These are phyloP conservation scores for Notodonta dromedarius DNA, from an alignment of 2,888 invertebrate genomes.

Conservation along the genomic window DNA sequence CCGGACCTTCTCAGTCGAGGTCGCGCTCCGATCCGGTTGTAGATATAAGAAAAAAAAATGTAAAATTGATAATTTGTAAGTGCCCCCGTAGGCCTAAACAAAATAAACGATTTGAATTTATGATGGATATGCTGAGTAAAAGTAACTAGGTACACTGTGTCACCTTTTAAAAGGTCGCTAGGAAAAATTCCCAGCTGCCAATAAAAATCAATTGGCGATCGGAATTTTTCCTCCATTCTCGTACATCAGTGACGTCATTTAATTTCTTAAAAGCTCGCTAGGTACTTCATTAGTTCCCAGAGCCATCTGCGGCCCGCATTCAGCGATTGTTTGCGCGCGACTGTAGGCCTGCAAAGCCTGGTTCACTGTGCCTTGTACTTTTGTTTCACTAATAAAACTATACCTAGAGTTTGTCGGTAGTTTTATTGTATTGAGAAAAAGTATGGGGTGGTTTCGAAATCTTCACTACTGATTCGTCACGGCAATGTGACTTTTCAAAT, in stretches of 20 bases:
- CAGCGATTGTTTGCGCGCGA: constrained; percentile 64
- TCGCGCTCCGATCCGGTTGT: too few species aligned
- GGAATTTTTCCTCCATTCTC: constrained; percentile 8
- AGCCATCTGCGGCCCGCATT: constrained; percentile 67
- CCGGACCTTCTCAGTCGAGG: too few species aligned
- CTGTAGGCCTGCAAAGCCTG: constrained; percentile 46
- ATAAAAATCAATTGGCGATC: not conserved
- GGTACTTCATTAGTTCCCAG: constrained; percentile 72
- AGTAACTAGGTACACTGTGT: not conserved
- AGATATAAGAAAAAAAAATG: too few species aligned
- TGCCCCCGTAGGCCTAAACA: too few species aligned
- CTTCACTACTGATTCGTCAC: too few species aligned
- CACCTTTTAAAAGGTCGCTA: not conserved
- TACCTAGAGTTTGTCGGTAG: constrained; percentile 25
- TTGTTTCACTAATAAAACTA: constrained; percentile 56
- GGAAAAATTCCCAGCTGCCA: not conserved
- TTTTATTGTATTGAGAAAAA: too few species aligned
- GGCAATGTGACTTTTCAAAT: too few species aligned
- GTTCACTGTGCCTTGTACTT: constrained; percentile 34
- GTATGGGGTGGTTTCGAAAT: too few species aligned
- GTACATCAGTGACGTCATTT: constrained; percentile 54
- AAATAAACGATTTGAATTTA: too few species aligned
- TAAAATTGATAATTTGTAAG: too few species aligned
- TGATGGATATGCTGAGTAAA: not conserved
- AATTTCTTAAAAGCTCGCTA: constrained; percentile 70